Percentiles rank a stretch among this genome's conserved stretches.
These are phyloP conservation scores for Drosophila leonis DNA, from an alignment of 2,888 invertebrate genomes.

Conservation along the genomic window DNA sequence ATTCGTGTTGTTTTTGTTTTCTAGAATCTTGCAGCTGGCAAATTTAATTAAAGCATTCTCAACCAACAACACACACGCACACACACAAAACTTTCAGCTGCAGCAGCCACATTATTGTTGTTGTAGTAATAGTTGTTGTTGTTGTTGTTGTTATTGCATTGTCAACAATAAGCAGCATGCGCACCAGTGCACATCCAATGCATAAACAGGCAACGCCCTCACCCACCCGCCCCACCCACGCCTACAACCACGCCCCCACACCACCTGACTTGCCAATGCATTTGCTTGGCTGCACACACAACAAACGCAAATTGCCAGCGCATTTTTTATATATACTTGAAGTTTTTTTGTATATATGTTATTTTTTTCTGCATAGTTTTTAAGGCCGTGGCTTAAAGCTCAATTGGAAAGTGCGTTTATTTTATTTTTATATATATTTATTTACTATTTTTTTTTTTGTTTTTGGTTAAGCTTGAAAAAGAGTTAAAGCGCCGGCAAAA, in stretches of 20 bases:
- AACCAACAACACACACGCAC: slow-evolving; percentile 27
- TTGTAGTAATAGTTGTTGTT: slow-evolving; percentile 33
- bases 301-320: slow-evolving; percentile 55
- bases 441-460: background rate
- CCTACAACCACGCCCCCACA: background rate
- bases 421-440: background rate
- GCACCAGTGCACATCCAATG: slow-evolving; percentile 47
- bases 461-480: slow-evolving; percentile 26
- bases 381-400: slow-evolving; percentile 36
- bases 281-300: slow-evolving; percentile 60
- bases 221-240: background rate
- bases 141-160: slow-evolving; percentile 58
- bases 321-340: slow-evolving; percentile 19
- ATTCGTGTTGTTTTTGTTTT: slow-evolving; percentile 10
- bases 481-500: slow-evolving; percentile 51
- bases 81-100: slow-evolving; percentile 41
- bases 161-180: slow-evolving; percentile 65
- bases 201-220: slow-evolving; percentile 47
- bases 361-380: slow-evolving; percentile 24
- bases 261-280: slow-evolving; percentile 38
- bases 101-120: slow-evolving; percentile 47
- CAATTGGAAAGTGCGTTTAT: slow-evolving; percentile 17
- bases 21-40: slow-evolving; percentile 21
- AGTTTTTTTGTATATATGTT: slow-evolving; percentile 19
- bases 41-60: slow-evolving; percentile 69